These are phyloP conservation scores for Cyclophora albipunctata DNA, from an alignment of 2,888 invertebrate genomes.

Conservation along the genomic window DNA sequence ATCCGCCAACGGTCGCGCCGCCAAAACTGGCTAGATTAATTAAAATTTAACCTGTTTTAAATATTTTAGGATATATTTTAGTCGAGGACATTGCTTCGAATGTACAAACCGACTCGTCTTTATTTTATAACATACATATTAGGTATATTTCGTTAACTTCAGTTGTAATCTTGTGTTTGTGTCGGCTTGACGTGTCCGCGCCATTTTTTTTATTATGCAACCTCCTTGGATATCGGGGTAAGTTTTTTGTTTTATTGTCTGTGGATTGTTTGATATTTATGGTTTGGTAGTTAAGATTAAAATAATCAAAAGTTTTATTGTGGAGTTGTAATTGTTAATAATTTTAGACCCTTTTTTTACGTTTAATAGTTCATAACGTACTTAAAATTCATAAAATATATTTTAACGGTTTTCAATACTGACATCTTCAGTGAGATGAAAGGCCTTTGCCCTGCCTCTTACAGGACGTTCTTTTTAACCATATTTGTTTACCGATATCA, in stretches of 20 bases:
- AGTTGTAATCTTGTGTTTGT: constrained; percentile 59
- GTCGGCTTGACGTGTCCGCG: constrained; percentile 46
- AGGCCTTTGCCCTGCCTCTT: too few relatives aligned
- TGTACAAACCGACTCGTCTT: constrained; percentile 1
- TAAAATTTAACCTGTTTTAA: constrained; percentile 29
- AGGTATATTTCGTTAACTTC: constrained; percentile 27
- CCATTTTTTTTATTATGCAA: constrained; percentile 13
- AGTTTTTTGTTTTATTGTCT: constrained; percentile 5
- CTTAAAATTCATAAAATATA: too few relatives aligned
- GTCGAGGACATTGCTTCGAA: constrained; percentile 30
- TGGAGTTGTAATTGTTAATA: too few relatives aligned
- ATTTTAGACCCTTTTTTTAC: too few relatives aligned
- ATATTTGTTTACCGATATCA: too few relatives aligned
- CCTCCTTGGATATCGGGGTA: constrained; percentile 11
- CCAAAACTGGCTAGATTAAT: constrained; percentile 36
- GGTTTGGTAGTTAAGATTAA: too few relatives aligned
- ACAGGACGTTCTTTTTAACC: too few relatives aligned
- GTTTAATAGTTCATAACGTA: too few relatives aligned
- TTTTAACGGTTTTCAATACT: too few relatives aligned
- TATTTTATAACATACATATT: constrained; percentile 21
- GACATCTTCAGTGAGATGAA: too few relatives aligned
- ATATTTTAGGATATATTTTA: constrained; percentile 32
- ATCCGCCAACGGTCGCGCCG: constrained; percentile 60
- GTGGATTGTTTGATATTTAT: too few relatives aligned
- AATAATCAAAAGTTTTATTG: too few relatives aligned